A percentile compares a stretch with the other conserved stretches of the same genome.
Conservation (phyloP, 2,888 invertebrate species). For the Nineta flava region DNA sequence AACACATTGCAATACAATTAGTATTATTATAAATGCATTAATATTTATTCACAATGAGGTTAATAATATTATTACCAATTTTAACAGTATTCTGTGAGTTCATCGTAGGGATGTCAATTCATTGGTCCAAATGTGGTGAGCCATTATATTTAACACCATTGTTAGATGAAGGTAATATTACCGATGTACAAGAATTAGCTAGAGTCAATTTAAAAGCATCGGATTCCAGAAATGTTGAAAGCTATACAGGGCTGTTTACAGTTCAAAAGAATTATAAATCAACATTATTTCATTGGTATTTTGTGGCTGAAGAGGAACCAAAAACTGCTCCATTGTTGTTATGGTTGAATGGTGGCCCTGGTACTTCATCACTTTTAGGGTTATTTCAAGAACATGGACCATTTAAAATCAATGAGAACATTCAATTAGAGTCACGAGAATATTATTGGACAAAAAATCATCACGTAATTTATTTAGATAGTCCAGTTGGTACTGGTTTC, state of each 20-base stretch:
- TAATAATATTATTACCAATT: too few relatives aligned
- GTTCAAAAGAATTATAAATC: slow-evolving; percentile 63
- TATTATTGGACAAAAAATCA: slow-evolving; percentile 69
- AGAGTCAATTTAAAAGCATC: neutral
- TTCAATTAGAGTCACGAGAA: slow-evolving; percentile 37
- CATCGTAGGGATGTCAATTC: too few relatives aligned
- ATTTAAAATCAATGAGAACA: slow-evolving; percentile 32
- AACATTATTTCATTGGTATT: slow-evolving; percentile 86
- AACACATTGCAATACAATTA: too few relatives aligned
- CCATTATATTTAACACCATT: slow-evolving; percentile 3
- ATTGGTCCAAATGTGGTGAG: neutral
- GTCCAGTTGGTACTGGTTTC: slow-evolving; percentile 85
- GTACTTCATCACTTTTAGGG: slow-evolving; percentile 63
- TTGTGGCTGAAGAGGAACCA: slow-evolving; percentile 49
- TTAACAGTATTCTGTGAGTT: too few relatives aligned
- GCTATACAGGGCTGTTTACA: slow-evolving; percentile 35
- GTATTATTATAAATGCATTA: too few relatives aligned
- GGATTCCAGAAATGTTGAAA: neutral
- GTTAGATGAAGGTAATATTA: slow-evolving; percentile 1
- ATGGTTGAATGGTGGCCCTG: slow-evolving; percentile 81
- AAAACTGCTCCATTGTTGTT: slow-evolving; percentile 53
- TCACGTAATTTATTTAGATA: slow-evolving; percentile 78
- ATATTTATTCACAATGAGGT: too few relatives aligned
- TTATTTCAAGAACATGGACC: slow-evolving; percentile 78
- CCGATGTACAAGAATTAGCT: neutral